A percentile compares a stretch with the other conserved stretches of the same genome.
Evolutionary conservation across 2,797 vertebrate species (phyloP).

Genomic region (Uromys caudimaculatus): DNA sequence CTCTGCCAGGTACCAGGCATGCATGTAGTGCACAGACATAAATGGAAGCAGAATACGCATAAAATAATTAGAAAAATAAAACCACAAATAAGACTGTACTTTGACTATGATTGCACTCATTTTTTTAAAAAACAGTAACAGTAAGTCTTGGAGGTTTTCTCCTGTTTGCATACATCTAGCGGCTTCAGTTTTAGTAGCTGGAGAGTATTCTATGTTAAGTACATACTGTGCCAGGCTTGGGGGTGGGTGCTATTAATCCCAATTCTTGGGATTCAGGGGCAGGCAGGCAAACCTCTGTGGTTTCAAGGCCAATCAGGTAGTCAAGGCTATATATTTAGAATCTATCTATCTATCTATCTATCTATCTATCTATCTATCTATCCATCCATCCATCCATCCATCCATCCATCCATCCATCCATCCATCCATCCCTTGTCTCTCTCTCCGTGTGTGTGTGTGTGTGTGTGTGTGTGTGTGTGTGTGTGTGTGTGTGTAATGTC

Average conservation of each 20-base stretch:
- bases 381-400: too few species aligned
- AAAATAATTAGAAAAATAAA: not conserved
- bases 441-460: too few species aligned
- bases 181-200: not conserved
- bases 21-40: too few species aligned
- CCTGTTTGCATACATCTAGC: not conserved
- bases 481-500: not conserved
- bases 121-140: not conserved
- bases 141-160: not conserved
- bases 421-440: too few species aligned
- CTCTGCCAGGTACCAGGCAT: not conserved
- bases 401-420: too few species aligned
- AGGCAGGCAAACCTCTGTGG: not conserved
- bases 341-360: too few species aligned
- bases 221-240: not conserved
- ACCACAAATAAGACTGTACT: not conserved
- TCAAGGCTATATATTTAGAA: not conserved
- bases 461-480: too few species aligned
- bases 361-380: too few species aligned
- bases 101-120: not conserved
- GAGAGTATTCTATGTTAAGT: not conserved
- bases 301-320: not conserved
- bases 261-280: not conserved
- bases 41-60: not conserved
- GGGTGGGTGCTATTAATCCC: not conserved